Percentiles rank a stretch among this genome's conserved stretches.
phyloP scores from a whole-genome alignment of 2,113 vertebrate genomes.

The Enhydra lutris region DNA sequence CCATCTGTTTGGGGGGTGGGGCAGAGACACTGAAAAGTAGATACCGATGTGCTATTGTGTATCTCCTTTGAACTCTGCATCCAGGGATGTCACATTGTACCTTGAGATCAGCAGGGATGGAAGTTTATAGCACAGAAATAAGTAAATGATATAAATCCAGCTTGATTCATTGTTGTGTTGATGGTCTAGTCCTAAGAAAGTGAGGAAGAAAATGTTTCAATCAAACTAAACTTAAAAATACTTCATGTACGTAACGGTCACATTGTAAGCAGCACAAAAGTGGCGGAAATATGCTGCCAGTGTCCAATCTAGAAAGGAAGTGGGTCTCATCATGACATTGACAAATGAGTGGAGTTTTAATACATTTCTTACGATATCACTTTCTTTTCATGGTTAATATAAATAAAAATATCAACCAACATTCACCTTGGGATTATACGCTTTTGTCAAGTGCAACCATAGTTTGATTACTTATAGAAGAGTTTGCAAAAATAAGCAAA shows the following conservation, averaged over 20 bases:
- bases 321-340: neutral
- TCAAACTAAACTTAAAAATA: neutral
- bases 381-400: neutral
- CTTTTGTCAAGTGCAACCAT: neutral
- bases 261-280: neutral
- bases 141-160: neutral
- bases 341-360: neutral
- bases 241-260: neutral
- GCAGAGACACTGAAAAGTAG: neutral
- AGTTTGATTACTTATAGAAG: neutral
- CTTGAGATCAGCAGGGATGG: neutral
- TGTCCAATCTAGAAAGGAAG: neutral
- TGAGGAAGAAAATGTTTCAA: neutral
- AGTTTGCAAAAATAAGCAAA: neutral
- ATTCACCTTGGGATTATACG: neutral
- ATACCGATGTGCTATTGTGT: accelerated
- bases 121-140: neutral
- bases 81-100: neutral
- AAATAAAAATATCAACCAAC: neutral
- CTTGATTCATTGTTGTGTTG: neutral
- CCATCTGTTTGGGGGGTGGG: accelerated
- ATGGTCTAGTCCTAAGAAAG: neutral
- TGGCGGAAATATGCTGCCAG: neutral
- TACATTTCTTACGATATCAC: accelerated
- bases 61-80: neutral